Conservation (phyloP, 53 echinoderm and acorn worm genomes). For the Patiria pectinifera region DNA sequence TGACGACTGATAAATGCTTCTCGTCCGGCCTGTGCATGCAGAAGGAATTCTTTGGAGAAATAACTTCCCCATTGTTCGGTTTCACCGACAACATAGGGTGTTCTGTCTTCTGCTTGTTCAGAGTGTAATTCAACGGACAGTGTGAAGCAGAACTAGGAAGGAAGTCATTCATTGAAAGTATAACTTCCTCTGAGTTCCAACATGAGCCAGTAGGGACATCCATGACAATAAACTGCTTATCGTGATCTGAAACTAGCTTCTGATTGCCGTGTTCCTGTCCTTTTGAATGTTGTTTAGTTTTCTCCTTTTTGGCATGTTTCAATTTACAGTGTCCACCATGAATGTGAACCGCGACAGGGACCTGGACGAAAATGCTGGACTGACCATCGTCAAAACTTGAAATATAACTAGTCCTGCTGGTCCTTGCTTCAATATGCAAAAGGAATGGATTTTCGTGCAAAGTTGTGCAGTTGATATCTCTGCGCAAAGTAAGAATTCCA, state of each 20-base stretch:
- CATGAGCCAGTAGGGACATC: constrained; percentile 82
- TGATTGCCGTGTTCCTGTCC: constrained; percentile 61
- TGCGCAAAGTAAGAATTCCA: constrained; percentile 75
- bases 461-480: constrained; percentile 70
- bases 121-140: constrained; percentile 41
- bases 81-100: constrained; percentile 26
- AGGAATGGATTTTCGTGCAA: constrained; percentile 88
- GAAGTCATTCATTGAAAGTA: constrained; percentile 78
- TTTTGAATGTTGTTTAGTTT: constrained; percentile 48
- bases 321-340: constrained; percentile 88
- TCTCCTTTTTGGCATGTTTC: constrained; percentile 68
- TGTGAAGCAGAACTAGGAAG: constrained; percentile 67
- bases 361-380: constrained; percentile 55
- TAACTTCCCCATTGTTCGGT: constrained; percentile 34
- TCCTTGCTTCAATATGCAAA: constrained; percentile 79
- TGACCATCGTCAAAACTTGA: constrained; percentile 34
- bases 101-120: constrained; percentile 43
- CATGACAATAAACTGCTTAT: constrained; percentile 69
- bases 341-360: constrained; percentile 82
- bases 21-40: constrained; percentile 59
- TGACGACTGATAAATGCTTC: constrained; percentile 21
- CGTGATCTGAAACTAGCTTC: constrained; percentile 60
- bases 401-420: constrained; percentile 55
- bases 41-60: not conserved
- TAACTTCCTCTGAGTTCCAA: constrained; percentile 75